These are phyloP conservation scores for Callochromis pleurospilus DNA, from an alignment of 2,113 vertebrate genomes.

Conservation along the genomic window DNA sequence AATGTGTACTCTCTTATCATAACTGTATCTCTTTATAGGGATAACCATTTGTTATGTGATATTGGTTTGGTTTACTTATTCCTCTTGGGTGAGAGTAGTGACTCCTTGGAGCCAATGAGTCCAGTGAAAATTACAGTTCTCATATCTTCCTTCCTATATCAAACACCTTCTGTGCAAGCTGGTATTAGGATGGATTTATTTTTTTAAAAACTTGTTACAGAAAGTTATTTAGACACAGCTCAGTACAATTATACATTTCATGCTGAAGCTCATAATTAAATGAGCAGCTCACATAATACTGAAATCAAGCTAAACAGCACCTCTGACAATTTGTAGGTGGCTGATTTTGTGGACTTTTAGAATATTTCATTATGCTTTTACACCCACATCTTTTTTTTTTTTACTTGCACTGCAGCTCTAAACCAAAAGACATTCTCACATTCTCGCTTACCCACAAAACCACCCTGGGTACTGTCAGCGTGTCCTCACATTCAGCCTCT, in stretches of 20 bases:
- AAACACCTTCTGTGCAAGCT: not conserved
- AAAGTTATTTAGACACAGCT: not conserved
- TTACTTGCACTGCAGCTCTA: not conserved
- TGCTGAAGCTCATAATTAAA: not conserved
- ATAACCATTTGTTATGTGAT: not conserved
- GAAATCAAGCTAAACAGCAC: not conserved
- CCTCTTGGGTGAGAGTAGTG: not conserved
- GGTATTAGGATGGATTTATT: not conserved
- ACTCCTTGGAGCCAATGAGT: not conserved
- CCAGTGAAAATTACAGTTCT: not conserved
- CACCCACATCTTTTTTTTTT: conserved; percentile 6
- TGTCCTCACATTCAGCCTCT: not conserved
- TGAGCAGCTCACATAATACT: not conserved
- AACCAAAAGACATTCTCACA: not conserved
- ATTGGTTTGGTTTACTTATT: not conserved
- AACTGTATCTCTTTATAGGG: not conserved
- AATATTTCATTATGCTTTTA: conserved; percentile 21
- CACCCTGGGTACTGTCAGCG: not conserved
- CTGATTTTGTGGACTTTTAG: conserved; percentile 16
- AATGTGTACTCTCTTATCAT: not conserved
- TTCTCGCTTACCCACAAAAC: not conserved
- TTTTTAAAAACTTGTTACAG: not conserved
- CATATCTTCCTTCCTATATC: not conserved
- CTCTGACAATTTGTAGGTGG: not conserved
- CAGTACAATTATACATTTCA: not conserved